Evolutionary conservation across 2,113 vertebrate genomes (phyloP).

Genomic region (Amia ocellicauda): DNA sequence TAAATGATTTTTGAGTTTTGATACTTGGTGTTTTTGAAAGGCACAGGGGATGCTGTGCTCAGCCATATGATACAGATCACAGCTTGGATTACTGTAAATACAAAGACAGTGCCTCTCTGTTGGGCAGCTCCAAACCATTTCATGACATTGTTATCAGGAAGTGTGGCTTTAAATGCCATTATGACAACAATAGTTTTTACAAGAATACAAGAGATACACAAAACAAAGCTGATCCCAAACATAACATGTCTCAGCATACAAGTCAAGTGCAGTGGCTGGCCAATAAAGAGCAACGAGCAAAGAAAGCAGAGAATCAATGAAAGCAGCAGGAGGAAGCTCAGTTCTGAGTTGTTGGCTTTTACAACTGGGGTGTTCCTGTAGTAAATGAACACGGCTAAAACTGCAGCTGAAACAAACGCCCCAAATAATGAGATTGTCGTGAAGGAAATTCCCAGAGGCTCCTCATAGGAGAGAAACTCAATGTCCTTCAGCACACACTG

Average conservation of each 20-base stretch:
- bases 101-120: too few relatives aligned
- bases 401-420: conserved; percentile 31
- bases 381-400: conserved; percentile 36
- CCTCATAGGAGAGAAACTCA: conserved; percentile 43
- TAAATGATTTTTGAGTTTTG: conserved; percentile 40
- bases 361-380: conserved; percentile 46
- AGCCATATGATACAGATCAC: conserved; percentile 39
- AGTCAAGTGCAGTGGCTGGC: too few relatives aligned
- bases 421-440: conserved; percentile 34
- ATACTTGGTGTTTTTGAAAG: conserved; percentile 45
- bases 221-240: too few relatives aligned
- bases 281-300: too few relatives aligned
- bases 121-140: too few relatives aligned
- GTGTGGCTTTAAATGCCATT: too few relatives aligned
- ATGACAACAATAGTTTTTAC: too few relatives aligned
- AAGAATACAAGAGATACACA: too few relatives aligned
- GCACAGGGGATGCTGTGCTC: conserved; percentile 32
- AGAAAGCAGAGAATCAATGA: too few relatives aligned
- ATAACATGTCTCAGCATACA: too few relatives aligned
- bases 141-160: too few relatives aligned
- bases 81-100: conserved; percentile 35
- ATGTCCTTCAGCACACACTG: conserved; percentile 51
- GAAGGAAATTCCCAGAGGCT: conserved; percentile 39
- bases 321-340: conserved; percentile 47
- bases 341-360: conserved; percentile 47